Evolutionary conservation across 2,888 invertebrate genomes (phyloP).

Genomic region (Conomelus anceps): DNA sequence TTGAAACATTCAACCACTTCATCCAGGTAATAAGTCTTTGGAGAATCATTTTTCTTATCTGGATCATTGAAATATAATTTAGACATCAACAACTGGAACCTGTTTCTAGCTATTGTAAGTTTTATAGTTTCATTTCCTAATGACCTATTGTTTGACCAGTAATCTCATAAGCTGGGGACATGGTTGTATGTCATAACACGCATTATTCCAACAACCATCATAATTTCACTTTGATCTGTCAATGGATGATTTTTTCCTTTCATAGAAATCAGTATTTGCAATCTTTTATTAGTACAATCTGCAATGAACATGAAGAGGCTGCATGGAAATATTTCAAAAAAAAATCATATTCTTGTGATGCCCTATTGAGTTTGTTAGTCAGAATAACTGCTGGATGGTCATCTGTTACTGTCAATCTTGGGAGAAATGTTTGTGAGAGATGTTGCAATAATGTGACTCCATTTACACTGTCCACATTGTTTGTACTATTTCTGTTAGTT

Average conservation of each 20-base stretch:
- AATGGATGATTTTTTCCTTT: background rate
- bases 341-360: constrained; percentile 14
- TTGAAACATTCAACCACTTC: constrained; percentile 30
- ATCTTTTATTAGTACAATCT: constrained; percentile 20
- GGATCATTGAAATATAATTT: constrained; percentile 31
- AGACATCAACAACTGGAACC: constrained; percentile 27
- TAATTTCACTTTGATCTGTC: constrained; percentile 23
- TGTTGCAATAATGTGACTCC: too few species aligned
- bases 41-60: constrained; percentile 25
- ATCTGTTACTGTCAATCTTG: background rate
- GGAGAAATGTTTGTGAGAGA: background rate
- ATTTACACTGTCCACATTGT: background rate
- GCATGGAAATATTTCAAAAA: constrained; percentile 18
- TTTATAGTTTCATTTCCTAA: constrained; percentile 29
- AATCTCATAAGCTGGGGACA: constrained; percentile 22
- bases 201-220: constrained; percentile 16
- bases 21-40: constrained; percentile 31
- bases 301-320: constrained; percentile 21
- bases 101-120: constrained; percentile 28
- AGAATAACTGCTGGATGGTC: background rate
- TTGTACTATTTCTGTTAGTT: too few species aligned
- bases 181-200: constrained; percentile 26
- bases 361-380: background rate
- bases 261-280: constrained; percentile 12
- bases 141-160: constrained; percentile 26